Evolutionary conservation across 2,113 vertebrate genomes (phyloP).

Genomic region (Poicephalus gulielmi): DNA sequence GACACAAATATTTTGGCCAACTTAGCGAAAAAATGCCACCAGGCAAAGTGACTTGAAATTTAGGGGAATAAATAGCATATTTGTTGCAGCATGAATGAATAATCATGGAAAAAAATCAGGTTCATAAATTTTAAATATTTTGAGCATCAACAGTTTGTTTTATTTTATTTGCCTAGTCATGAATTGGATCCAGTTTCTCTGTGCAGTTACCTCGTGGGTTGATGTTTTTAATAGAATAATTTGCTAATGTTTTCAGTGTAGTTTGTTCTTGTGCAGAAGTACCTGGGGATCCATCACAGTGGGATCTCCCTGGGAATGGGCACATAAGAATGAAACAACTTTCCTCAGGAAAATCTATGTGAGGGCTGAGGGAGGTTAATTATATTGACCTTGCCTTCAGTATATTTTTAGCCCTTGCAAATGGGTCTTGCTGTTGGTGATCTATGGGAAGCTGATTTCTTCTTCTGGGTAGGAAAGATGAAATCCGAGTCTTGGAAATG

Average conservation of each 20-base stretch:
- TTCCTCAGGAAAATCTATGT: not conserved
- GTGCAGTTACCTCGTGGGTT: not conserved
- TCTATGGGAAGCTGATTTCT: not conserved
- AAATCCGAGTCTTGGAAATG: not conserved
- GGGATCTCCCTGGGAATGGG: not conserved
- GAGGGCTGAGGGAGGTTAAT: not conserved
- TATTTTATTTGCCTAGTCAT: not conserved
- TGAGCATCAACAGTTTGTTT: not conserved
- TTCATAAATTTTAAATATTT: not conserved
- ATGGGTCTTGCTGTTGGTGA: not conserved
- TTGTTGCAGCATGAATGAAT: not conserved
- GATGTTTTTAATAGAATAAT: not conserved
- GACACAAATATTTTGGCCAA: not conserved
- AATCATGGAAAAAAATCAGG: not conserved
- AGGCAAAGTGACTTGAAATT: not conserved
- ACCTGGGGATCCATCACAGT: not conserved
- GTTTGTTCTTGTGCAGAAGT: not conserved
- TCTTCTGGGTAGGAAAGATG: not conserved
- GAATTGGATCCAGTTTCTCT: not conserved
- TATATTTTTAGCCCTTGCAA: not conserved
- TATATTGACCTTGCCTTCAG: fast-evolving
- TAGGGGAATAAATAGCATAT: not conserved
- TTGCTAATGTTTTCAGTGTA: not conserved
- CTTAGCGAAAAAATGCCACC: not conserved
- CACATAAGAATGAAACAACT: not conserved